phyloP scores from a whole-genome alignment of 2,797 vertebrate species.

The Cossypha polioptera region DNA sequence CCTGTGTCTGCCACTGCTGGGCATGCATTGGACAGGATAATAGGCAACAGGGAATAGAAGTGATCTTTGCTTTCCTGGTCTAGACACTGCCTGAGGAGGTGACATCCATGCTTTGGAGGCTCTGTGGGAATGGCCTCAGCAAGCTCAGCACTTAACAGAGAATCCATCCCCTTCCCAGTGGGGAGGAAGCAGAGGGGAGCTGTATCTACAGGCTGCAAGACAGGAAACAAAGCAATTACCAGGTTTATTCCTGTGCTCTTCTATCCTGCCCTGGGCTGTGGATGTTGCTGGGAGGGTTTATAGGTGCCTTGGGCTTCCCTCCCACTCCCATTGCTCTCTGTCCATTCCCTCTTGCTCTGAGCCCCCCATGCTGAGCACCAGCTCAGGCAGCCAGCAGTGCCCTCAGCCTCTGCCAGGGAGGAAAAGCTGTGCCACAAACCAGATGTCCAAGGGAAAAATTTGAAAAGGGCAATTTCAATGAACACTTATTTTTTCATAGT shows the following conservation, averaged over 20 bases:
- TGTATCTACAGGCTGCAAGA: not conserved
- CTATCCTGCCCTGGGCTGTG: not conserved
- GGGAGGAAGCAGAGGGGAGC: not conserved
- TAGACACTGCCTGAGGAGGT: not conserved
- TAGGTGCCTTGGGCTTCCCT: not conserved
- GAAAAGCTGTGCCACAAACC: not conserved
- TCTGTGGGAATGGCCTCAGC: not conserved
- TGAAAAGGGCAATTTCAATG: not conserved
- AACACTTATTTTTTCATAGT: not conserved
- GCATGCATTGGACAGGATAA: not conserved
- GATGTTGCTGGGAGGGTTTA: not conserved
- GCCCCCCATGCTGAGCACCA: accelerated
- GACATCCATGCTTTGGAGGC: not conserved
- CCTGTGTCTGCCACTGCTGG: not conserved
- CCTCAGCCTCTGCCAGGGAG: not conserved
- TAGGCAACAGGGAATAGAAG: not conserved
- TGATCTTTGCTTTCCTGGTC: not conserved
- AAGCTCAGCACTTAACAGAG: not conserved
- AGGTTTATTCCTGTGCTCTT: not conserved
- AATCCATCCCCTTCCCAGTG: not conserved
- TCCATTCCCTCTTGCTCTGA: not conserved
- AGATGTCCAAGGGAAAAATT: not conserved
- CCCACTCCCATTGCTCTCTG: not conserved
- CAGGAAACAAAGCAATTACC: not conserved
- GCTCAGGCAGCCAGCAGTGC: not conserved